Evolutionary conservation across 2,888 invertebrate species (phyloP).

Genomic region (Podabrus alpinus): DNA sequence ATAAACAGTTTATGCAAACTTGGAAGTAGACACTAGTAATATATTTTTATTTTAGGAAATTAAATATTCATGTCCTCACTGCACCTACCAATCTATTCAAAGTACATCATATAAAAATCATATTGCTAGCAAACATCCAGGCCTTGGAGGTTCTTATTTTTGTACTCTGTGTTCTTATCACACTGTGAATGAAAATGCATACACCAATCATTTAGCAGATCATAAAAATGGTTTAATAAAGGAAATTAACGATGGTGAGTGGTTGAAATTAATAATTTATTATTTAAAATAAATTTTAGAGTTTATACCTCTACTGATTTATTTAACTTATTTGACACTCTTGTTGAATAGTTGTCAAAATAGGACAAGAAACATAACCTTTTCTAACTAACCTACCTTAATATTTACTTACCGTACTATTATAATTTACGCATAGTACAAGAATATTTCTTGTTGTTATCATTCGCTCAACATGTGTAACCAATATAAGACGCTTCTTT

Average conservation of each 20-base stretch:
- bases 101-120: constrained; percentile 69
- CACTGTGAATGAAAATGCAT: constrained; percentile 62
- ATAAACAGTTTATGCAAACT: too few species aligned
- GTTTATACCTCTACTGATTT: too few species aligned
- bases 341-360: too few species aligned
- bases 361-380: too few species aligned
- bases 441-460: too few species aligned
- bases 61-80: constrained; percentile 67
- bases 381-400: too few species aligned
- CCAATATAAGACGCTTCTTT: too few species aligned
- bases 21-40: background rate
- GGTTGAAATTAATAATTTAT: background rate
- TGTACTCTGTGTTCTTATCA: constrained; percentile 62
- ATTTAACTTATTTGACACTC: too few species aligned
- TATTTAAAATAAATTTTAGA: too few species aligned
- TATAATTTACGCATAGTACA: too few species aligned
- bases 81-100: constrained; percentile 71
- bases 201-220: constrained; percentile 59
- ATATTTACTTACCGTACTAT: too few species aligned
- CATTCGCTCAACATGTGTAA: too few species aligned
- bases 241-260: constrained; percentile 15
- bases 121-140: constrained; percentile 61
- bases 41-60: constrained; percentile 38
- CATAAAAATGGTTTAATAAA: constrained; percentile 60
- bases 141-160: constrained; percentile 56